Conservation (phyloP, 92 coral and sea anemone species). For the Heliopora coerulea region DNA sequence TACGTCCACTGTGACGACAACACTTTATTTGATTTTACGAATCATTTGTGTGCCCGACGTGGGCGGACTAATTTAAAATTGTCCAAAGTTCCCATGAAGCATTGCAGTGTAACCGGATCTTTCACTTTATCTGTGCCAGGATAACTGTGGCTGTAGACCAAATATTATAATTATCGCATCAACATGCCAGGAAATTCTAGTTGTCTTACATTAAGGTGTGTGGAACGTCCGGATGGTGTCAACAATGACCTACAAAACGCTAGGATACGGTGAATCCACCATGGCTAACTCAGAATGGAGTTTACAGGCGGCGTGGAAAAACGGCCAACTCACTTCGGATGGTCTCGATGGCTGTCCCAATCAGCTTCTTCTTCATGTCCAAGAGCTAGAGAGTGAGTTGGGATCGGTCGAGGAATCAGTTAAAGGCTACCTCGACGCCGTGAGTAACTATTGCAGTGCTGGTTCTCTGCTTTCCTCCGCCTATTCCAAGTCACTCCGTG, state of each 20-base stretch:
- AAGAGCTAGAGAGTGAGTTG: conserved; percentile 75
- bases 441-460: conserved; percentile 90
- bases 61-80: not conserved
- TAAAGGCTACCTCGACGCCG: conserved; percentile 86
- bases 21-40: too few relatives aligned
- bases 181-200: conserved; percentile 20
- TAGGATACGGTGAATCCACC: not conserved
- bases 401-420: conserved; percentile 77
- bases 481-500: conserved; percentile 82
- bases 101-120: conserved; percentile 2
- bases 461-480: conserved; percentile 93
- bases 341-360: conserved; percentile 69
- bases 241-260: not conserved
- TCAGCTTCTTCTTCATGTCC: conserved; percentile 76
- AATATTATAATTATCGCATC: not conserved
- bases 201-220: not conserved
- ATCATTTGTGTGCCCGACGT: too few relatives aligned
- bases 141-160: not conserved
- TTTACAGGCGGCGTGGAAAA: conserved; percentile 30
- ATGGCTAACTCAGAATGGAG: conserved; percentile 34
- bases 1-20: too few relatives aligned
- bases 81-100: not conserved
- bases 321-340: conserved; percentile 44
- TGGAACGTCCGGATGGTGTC: not conserved
- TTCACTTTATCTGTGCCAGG: conserved; percentile 54